Evolutionary conservation across 2,113 vertebrate genomes (phyloP).

Genomic region (Cromileptes altivelis): DNA sequence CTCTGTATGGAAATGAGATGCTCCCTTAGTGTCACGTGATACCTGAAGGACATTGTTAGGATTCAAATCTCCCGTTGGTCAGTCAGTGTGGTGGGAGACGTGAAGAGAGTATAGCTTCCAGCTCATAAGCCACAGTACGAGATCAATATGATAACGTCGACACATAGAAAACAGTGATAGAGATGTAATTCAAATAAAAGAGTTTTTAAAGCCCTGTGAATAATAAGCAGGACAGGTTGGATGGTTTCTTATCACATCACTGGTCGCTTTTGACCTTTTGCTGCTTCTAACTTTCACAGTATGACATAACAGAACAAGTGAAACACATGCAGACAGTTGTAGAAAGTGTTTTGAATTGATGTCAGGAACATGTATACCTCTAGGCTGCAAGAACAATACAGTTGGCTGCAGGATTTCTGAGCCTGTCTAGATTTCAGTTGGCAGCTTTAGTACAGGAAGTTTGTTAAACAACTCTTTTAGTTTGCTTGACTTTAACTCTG

Average conservation of each 20-base stretch:
- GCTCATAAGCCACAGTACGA: constrained; percentile 64
- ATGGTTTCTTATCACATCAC: constrained; percentile 3
- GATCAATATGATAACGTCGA: constrained; percentile 52
- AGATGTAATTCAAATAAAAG: constrained; percentile 32
- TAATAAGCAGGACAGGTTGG: constrained; percentile 6
- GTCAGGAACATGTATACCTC: constrained; percentile 8
- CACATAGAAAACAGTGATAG: constrained; percentile 23
- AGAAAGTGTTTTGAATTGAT: constrained; percentile 5
- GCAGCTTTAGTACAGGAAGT: constrained; percentile 11
- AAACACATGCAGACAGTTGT: not conserved
- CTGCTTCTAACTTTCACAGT: constrained; percentile 14
- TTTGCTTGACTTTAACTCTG: not conserved
- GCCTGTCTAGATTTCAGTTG: constrained; percentile 9
- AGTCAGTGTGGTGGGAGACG: constrained; percentile 30
- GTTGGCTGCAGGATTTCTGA: constrained; percentile 3
- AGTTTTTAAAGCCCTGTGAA: not conserved
- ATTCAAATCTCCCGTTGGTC: constrained; percentile 56
- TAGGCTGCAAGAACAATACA: constrained; percentile 20
- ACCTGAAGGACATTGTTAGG: constrained; percentile 70
- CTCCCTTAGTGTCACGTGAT: constrained; percentile 18
- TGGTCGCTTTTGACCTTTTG: constrained; percentile 39
- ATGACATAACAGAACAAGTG: not conserved
- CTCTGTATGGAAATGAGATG: constrained; percentile 62
- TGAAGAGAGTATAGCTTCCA: constrained; percentile 41
- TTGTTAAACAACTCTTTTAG: not conserved